Conservation (phyloP, 2,888 invertebrate species). For the Orthonychiurus folsomi region DNA sequence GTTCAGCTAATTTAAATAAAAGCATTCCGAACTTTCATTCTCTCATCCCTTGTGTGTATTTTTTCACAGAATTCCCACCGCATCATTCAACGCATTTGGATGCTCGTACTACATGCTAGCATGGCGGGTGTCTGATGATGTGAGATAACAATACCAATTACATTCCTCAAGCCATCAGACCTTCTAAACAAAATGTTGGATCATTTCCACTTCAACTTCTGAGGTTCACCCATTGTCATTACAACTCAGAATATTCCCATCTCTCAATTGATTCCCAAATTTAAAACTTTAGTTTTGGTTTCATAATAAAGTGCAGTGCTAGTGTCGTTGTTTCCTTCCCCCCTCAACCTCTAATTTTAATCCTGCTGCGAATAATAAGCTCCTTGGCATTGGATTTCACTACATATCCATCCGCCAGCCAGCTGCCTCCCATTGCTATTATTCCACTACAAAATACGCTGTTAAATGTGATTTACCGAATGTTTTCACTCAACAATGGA, state of each 20-base stretch:
- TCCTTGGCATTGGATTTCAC: no score
- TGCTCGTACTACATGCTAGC: no score
- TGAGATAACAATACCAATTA: background rate
- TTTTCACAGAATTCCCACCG: no score
- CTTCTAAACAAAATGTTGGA: background rate
- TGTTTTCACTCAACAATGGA: background rate
- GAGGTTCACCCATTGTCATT: background rate
- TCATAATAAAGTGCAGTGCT: no score
- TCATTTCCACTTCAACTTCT: background rate
- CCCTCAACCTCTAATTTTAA: no score
- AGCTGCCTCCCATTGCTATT: background rate
- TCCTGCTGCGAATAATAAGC: no score
- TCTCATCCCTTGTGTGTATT: background rate
- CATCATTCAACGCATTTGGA: no score
- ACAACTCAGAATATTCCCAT: no score
- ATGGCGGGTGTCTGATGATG: background rate
- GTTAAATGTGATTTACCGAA: background rate
- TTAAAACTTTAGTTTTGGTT: no score
- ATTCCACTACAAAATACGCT: background rate
- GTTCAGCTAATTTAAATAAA: background rate
- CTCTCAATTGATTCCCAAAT: no score
- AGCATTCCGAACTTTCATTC: conserved; percentile 5
- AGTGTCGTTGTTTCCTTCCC: no score
- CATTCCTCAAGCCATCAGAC: background rate
- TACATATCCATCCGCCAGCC: background rate